Percentiles rank a stretch among this genome's conserved stretches.
phyloP scores from a whole-genome alignment of 2,797 vertebrate species.

The Rhynchonycteris naso region DNA sequence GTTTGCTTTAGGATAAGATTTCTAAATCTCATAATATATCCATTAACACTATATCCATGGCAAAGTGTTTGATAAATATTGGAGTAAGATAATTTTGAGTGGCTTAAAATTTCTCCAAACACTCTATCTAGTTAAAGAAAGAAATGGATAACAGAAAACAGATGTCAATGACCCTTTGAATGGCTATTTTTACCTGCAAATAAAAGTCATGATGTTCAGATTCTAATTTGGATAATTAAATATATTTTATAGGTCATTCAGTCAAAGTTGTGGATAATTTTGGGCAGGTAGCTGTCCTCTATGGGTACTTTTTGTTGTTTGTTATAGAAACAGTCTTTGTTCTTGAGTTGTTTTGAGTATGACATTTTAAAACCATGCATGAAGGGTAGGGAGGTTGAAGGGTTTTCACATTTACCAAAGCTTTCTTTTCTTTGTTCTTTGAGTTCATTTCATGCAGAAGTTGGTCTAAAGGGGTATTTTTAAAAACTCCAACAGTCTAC shows the following conservation, averaged over 20 bases:
- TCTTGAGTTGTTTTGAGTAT: not conserved
- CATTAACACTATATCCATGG: slow-evolving; percentile 56
- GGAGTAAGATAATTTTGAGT: slow-evolving; percentile 46
- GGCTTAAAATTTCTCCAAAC: not conserved
- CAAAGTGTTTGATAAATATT: slow-evolving; percentile 68
- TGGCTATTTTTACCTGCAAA: not conserved
- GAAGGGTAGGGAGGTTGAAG: not conserved
- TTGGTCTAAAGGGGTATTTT: slow-evolving; percentile 16
- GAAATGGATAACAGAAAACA: not conserved
- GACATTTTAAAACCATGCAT: slow-evolving; percentile 49
- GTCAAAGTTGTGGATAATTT: not conserved
- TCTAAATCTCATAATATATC: slow-evolving; percentile 52
- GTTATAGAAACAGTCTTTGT: not conserved
- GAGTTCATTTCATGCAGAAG: slow-evolving; percentile 7
- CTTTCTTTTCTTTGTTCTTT: slow-evolving; percentile 37
- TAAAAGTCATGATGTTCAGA: not conserved
- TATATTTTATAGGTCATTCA: not conserved
- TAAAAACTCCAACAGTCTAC: not conserved
- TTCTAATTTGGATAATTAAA: not conserved
- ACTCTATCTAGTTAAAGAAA: slow-evolving; percentile 22
- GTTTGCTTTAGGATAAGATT: slow-evolving; percentile 72
- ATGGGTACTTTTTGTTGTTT: rapidly evolving
- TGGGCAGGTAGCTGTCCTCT: not conserved
- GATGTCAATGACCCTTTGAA: not conserved
- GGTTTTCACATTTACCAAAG: not conserved